Percentiles rank a stretch among this genome's conserved stretches.
Conservation (phyloP, 2,797 vertebrate genomes). For the Poecilia gillii region DNA sequence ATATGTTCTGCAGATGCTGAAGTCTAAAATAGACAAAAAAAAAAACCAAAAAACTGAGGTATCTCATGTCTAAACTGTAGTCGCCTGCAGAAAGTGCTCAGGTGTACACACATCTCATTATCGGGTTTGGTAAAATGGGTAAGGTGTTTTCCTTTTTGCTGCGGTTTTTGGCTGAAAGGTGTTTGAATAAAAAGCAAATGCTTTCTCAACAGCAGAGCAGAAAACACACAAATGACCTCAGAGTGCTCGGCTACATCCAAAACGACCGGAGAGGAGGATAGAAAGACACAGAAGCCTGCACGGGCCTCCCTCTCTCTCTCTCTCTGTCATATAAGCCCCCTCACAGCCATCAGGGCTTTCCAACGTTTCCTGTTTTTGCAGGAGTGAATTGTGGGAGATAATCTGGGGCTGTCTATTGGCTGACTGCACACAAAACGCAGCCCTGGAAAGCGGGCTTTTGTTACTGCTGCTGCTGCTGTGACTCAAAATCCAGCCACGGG, state of each 20-base stretch:
- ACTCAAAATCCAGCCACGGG: slow-evolving; percentile 80
- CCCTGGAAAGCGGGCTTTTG: slow-evolving; percentile 80
- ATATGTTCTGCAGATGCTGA: slow-evolving; percentile 48
- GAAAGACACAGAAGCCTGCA: slow-evolving; percentile 74
- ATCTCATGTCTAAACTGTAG: slow-evolving; percentile 48
- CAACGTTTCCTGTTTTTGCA: slow-evolving; percentile 82
- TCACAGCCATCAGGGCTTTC: slow-evolving; percentile 81
- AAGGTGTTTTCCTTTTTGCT: slow-evolving; percentile 22
- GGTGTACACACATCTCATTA: slow-evolving; percentile 7
- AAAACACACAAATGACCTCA: slow-evolving; percentile 80
- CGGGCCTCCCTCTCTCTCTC: slow-evolving; percentile 57
- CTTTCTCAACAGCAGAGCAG: slow-evolving; percentile 58
- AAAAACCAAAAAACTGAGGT: slow-evolving; percentile 45
- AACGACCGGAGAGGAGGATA: slow-evolving; percentile 72
- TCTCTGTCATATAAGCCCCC: slow-evolving; percentile 74
- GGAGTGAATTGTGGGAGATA: slow-evolving; percentile 83
- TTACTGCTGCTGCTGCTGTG: slow-evolving; percentile 75
- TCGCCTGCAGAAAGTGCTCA: slow-evolving; percentile 35
- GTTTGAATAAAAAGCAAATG: slow-evolving; percentile 44
- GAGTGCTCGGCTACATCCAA: slow-evolving; percentile 70
- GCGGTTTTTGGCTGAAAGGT: slow-evolving; percentile 27
- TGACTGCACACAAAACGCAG: slow-evolving; percentile 80
- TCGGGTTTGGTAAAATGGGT: not conserved
- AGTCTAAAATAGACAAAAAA: slow-evolving; percentile 69
- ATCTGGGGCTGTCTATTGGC: slow-evolving; percentile 81